Evolutionary conservation across 2,888 invertebrate genomes (phyloP).

Genomic region (Stenotaenia linearis): DNA sequence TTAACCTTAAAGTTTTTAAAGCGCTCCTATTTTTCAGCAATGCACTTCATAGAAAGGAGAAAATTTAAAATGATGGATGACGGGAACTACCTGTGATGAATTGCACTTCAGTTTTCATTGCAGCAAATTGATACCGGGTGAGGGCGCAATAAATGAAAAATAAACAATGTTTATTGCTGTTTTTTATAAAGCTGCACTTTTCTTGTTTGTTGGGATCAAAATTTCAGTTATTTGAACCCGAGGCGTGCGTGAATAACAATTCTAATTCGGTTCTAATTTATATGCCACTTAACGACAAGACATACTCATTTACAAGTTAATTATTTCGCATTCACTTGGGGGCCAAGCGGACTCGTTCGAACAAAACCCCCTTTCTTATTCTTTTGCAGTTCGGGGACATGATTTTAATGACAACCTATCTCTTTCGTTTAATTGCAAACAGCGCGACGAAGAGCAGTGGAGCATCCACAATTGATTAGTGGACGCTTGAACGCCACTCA

Average conservation of each 20-base stretch:
- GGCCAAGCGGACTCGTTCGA: constrained; percentile 1
- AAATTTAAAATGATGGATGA: background rate
- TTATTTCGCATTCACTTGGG: constrained; percentile 1
- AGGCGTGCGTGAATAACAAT: background rate
- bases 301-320: constrained; percentile 17
- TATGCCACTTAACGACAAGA: background rate
- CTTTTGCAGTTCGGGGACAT: background rate
- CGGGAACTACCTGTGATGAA: background rate
- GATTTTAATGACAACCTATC: constrained; percentile 2
- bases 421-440: constrained; percentile 7
- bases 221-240: background rate
- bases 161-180: background rate
- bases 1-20: background rate
- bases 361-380: constrained; percentile 11
- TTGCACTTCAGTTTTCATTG: background rate
- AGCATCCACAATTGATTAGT: constrained; percentile 11
- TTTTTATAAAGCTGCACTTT: background rate
- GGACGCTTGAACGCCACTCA: constrained; percentile 15
- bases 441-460: constrained; percentile 11
- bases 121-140: background rate
- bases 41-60: background rate
- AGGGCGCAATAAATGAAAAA: background rate
- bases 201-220: background rate
- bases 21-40: background rate
- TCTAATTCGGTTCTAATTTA: background rate